Conservation (phyloP, 2,888 invertebrate species). For the Caenorhabditis sp. region DNA sequence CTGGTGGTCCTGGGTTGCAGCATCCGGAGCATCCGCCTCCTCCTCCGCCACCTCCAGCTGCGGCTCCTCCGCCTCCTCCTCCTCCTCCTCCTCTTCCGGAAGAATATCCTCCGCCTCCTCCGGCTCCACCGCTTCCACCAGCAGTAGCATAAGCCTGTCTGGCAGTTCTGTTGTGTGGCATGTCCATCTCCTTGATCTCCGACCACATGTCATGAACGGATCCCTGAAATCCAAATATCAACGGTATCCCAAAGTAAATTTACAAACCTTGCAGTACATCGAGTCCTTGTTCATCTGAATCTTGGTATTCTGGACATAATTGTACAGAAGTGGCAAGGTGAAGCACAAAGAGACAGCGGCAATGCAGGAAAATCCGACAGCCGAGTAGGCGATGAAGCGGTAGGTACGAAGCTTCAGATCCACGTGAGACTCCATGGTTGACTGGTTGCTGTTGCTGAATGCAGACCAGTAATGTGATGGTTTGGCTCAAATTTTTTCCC, state of each 20-base stretch:
- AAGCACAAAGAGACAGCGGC: slow-evolving; percentile 57
- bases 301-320: slow-evolving; percentile 60
- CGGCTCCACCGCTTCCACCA: slow-evolving; percentile 29
- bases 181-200: slow-evolving; percentile 49
- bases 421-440: slow-evolving; percentile 55
- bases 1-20: slow-evolving; percentile 66
- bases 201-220: slow-evolving; percentile 65
- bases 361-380: slow-evolving; percentile 55
- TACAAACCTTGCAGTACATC: slow-evolving; percentile 58
- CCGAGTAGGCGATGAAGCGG: slow-evolving; percentile 61
- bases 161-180: slow-evolving; percentile 52
- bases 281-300: slow-evolving; percentile 56
- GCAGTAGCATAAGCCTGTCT: slow-evolving; percentile 51
- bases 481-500: slow-evolving; percentile 8
- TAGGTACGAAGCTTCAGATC: slow-evolving; percentile 61
- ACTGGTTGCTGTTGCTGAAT: slow-evolving; percentile 54
- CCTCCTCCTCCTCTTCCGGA: slow-evolving; percentile 59
- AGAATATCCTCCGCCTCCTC: slow-evolving; percentile 63
- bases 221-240: slow-evolving; percentile 15
- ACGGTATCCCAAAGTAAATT: no score
- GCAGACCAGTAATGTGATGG: slow-evolving; percentile 55
- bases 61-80: slow-evolving; percentile 36
- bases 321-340: slow-evolving; percentile 53
- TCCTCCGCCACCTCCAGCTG: slow-evolving; percentile 29
- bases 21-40: slow-evolving; percentile 60